A percentile compares a stretch with the other conserved stretches of the same genome.
These are phyloP conservation scores for Amphimedon queenslandica DNA, from an alignment of 37 sponge, comb jelly and placozoan genomes.

Conservation along the genomic window DNA sequence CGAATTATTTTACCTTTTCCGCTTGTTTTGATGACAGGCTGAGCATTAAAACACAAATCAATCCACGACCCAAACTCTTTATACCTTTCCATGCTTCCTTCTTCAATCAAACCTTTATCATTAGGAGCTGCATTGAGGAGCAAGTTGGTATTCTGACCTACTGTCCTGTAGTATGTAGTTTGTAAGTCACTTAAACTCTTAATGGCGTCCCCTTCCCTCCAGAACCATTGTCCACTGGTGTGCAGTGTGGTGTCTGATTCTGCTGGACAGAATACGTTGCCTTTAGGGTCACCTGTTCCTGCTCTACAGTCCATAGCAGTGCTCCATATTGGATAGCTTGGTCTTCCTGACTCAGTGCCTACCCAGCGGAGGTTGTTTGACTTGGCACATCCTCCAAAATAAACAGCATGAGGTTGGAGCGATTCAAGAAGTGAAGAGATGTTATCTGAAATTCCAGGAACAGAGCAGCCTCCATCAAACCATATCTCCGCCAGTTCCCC, in stretches of 20 bases:
- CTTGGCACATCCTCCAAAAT: conserved; percentile 39
- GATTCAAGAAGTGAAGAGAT: conserved; percentile 8
- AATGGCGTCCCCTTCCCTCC: conserved; percentile 8
- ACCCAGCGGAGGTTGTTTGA: conserved; percentile 50
- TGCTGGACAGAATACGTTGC: conserved; percentile 48
- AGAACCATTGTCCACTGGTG: conserved; percentile 36
- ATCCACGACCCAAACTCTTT: conserved; percentile 29
- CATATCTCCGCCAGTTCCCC: conserved; percentile 54
- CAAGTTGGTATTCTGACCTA: conserved; percentile 26
- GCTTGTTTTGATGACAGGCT: background rate
- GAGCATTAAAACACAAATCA: conserved; percentile 7
- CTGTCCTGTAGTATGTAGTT: conserved; percentile 28
- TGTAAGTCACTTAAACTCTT: conserved; percentile 26
- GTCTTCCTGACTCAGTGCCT: conserved; percentile 45
- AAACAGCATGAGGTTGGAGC: conserved; percentile 48
- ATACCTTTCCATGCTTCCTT: background rate
- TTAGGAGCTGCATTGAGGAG: conserved; percentile 35
- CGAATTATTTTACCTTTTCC: conserved; percentile 7
- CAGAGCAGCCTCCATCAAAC: conserved; percentile 59
- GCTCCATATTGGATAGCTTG: conserved; percentile 51
- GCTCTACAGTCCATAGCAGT: conserved; percentile 14
- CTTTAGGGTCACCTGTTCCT: conserved; percentile 26
- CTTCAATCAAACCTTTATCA: conserved; percentile 17
- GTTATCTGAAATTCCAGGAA: conserved; percentile 30
- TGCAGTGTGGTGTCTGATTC: conserved; percentile 59